phyloP scores from a whole-genome alignment of 1,140 invertebrate species.

The Euwallacea similis region DNA sequence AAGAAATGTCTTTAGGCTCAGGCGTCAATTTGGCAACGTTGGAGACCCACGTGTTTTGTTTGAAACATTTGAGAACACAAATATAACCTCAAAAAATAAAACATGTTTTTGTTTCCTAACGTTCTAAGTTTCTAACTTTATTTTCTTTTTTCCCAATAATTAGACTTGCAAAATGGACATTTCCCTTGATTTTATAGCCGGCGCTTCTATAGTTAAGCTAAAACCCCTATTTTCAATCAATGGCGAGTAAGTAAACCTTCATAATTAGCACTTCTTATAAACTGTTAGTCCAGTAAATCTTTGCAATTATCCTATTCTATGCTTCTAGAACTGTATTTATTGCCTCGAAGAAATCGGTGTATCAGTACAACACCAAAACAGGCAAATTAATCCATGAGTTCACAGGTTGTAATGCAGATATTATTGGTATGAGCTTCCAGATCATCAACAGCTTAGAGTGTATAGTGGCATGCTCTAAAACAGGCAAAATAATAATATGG shows the following conservation, averaged over 20 bases:
- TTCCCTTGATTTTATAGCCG: constrained; percentile 50
- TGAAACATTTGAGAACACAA: too few relatives aligned
- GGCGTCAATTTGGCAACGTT: too few relatives aligned
- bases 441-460: constrained; percentile 54
- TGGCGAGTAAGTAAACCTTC: constrained; percentile 61
- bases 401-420: constrained; percentile 54
- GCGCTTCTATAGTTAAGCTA: constrained; percentile 64
- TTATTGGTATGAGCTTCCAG: constrained; percentile 57
- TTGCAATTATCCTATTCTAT: too few relatives aligned
- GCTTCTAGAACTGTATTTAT: constrained; percentile 60
- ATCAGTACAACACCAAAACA: constrained; percentile 62
- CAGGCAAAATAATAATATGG: constrained; percentile 60
- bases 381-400: constrained; percentile 60
- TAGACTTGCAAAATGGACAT: constrained; percentile 37
- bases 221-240: constrained; percentile 64
- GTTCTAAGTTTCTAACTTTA: too few relatives aligned
- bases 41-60: too few relatives aligned
- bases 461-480: constrained; percentile 60
- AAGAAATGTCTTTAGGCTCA: too few relatives aligned
- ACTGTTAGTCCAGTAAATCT: constrained; percentile 14
- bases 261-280: too few relatives aligned
- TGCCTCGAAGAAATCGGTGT: constrained; percentile 58
- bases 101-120: too few relatives aligned
- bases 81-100: too few relatives aligned
- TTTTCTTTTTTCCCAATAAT: too few relatives aligned